Percentiles rank a stretch among this genome's conserved stretches.
Evolutionary conservation across 1,140 invertebrate genomes (phyloP).

Genomic region (Monochamus saltuarius): DNA sequence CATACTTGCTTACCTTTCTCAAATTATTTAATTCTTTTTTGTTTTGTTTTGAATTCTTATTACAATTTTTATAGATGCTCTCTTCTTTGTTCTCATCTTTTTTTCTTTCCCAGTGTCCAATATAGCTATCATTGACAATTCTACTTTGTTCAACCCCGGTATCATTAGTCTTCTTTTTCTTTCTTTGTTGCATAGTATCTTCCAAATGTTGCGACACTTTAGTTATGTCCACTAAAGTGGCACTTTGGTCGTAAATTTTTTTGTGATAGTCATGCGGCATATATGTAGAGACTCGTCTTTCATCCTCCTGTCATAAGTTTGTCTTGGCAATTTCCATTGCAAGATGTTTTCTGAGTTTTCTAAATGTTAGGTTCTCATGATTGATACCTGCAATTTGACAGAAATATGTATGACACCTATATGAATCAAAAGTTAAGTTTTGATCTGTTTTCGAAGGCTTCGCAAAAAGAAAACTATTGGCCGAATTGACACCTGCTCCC

Average conservation of each 20-base stretch:
- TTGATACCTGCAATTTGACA: background rate
- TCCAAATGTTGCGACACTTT: conserved; percentile 1
- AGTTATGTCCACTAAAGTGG: too few relatives aligned
- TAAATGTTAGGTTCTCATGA: conserved; percentile 3
- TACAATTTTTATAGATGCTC: too few relatives aligned
- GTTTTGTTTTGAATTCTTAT: too few relatives aligned
- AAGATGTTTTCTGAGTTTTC: conserved; percentile 2
- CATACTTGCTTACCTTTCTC: too few relatives aligned
- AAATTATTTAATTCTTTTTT: too few relatives aligned
- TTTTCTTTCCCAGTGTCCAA: background rate
- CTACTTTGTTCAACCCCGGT: background rate
- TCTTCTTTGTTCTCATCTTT: too few relatives aligned
- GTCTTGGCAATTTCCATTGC: conserved; percentile 2
- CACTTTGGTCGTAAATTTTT: too few relatives aligned
- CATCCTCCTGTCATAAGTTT: background rate
- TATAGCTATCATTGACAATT: background rate
- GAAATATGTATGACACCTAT: background rate
- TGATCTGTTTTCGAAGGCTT: conserved; percentile 1
- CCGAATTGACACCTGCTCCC: conserved; percentile 1
- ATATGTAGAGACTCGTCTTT: conserved; percentile 1
- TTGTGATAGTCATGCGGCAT: conserved; percentile 5
- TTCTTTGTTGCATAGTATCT: background rate
- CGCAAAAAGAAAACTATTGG: background rate
- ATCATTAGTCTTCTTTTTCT: background rate
- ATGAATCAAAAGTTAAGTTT: conserved; percentile 1